Evolutionary conservation across 2,888 invertebrate genomes (phyloP), one percentile per base, ranked within the genome.

Genomic region (Patella ulyssiponensis): DNA sequence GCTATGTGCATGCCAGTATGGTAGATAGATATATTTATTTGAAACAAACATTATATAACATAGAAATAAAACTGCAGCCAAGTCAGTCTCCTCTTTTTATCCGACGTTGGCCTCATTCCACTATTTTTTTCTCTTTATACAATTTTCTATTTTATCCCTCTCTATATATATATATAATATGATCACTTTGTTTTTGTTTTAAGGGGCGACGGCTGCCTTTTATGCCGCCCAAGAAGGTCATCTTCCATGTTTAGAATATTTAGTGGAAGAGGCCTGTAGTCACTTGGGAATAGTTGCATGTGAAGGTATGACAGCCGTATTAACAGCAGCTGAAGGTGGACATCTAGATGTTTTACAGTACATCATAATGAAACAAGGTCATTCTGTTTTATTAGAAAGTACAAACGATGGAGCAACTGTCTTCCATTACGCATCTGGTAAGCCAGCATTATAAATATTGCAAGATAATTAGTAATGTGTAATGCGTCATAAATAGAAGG

Each of bases 151-250:
- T 3, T n/a, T 14, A n/a, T 12, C 1, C 14, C 2, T 3, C 2
- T 69, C 4, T 69, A n/a, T 69, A 3, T 69, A 20, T 56, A 33
- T 54, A n/a, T n/a, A n/a, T n/a, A n/a, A n/a, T n/a, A n/a, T n/a
- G 23, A 23, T 74, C 14, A 54, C 20, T 17, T 77, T 33, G 54
- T n/a, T 15, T 70, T 23, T 15, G 17, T 20, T 33, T 64, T 4
- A 73, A 84, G 96, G 96, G 92, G 96, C 96, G 86, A 96, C 96
- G 56, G 96, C 96, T 73, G 96, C 96, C 73, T 96, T 96, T 92
- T 93, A 96, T 88, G 96, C 96, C 17, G 96, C 96, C 17, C 96
- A 96, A 92, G 96, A 96, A 90, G 96, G 96, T 3, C 96, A 96
- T 91, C 93, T 96, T 87, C 95, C 96, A 70, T 96, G 96, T 72